Evolutionary conservation across 2,888 invertebrate genomes (phyloP), one percentile per base, ranked within the genome.

Genomic region (Morpho achilles): DNA sequence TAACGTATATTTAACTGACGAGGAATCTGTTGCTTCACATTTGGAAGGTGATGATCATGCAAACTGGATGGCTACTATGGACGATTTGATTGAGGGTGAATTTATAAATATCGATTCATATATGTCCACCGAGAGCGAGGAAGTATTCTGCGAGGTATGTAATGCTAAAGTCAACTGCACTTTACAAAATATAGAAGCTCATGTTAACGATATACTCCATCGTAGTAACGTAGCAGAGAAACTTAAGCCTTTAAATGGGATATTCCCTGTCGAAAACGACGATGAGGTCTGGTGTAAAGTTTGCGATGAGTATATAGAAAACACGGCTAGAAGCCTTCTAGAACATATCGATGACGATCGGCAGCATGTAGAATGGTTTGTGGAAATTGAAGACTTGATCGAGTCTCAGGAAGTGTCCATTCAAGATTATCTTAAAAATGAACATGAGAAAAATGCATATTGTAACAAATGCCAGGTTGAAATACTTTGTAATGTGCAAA

Each of bases 81-180:
- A 82, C 9, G 82, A 84, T 44, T 72, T 85, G 2, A 70, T 76
- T 7, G 81, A 80, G 40, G 80, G 82, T 60, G 84, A 86, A 69
- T 82, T 76, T 53, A 78, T 86, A 7, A 72, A 71, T 7, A 58
- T 84, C 8, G 79, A 79, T 16, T 68, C 69, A 1, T 86, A 77
- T 59, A 58, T 86, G 39, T 70, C 77, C 1, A 71, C 74, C 8
- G 79, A 81, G 23, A 78, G 74, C 57, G 77, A 81, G 6, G 72
- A 78, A 7, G 78, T 75, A 2, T 69, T 62, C 56, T 86, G 85
- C 56, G 80, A 82, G 53, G 82, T 76, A 1, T 86, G 85, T 59
- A 68, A 75, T 32, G 52, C 60, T 5, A 66, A 62, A 7, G 59
- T 86, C 4, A 65, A 66, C 6, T 82, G 80, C 61, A 71, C 76